phyloP scores from a whole-genome alignment of 2,113 vertebrate species.

The Lucifuga dentata region DNA sequence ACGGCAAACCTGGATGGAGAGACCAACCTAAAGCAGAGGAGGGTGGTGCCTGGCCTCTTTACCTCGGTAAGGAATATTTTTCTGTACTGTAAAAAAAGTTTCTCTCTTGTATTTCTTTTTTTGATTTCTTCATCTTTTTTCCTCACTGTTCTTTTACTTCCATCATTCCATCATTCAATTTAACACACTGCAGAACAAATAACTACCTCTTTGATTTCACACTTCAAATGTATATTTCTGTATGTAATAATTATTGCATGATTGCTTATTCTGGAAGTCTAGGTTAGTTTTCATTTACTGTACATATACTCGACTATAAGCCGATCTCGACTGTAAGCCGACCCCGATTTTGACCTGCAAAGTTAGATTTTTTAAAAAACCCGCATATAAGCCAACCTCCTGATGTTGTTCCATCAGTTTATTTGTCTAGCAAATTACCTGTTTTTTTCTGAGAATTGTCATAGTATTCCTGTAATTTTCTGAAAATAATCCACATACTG shows the following conservation, averaged over 20 bases:
- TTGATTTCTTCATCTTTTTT: background rate
- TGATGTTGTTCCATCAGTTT: too few relatives aligned
- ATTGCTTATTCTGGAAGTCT: slow-evolving; percentile 4
- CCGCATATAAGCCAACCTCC: too few relatives aligned
- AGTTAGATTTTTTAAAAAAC: too few relatives aligned
- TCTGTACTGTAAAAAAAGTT: too few relatives aligned
- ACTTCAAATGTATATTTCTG: background rate
- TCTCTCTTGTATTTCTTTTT: background rate
- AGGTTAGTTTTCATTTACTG: slow-evolving; percentile 16
- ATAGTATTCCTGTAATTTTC: too few relatives aligned
- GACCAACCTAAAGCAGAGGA: slow-evolving; percentile 94
- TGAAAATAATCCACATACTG: too few relatives aligned
- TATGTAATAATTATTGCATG: background rate
- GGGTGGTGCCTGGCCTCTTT: slow-evolving; percentile 65
- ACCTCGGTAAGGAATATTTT: slow-evolving; percentile 65
- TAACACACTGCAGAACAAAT: slow-evolving; percentile 1
- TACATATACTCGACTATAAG: too few relatives aligned
- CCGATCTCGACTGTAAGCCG: too few relatives aligned
- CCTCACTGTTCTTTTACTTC: background rate
- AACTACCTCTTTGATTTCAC: slow-evolving; percentile 19
- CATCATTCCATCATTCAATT: too few relatives aligned
- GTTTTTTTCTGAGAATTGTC: too few relatives aligned
- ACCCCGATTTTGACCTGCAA: too few relatives aligned
- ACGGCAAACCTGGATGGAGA: slow-evolving; percentile 94
- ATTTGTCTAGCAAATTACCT: too few relatives aligned